Conservation (phyloP, 2,797 vertebrate genomes). For the Erethizon dorsatum region DNA sequence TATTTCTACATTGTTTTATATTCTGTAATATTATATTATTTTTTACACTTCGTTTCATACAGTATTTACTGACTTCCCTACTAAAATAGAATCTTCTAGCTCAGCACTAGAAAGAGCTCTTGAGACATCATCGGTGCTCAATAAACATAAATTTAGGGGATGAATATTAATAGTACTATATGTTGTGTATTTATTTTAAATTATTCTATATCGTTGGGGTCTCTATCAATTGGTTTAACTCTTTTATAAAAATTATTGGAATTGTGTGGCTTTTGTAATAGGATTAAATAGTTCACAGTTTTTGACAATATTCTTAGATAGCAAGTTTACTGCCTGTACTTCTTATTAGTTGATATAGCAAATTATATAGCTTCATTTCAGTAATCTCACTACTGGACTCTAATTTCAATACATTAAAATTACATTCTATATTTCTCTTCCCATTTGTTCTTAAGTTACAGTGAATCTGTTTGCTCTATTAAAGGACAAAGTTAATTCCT, state of each 20-base stretch:
- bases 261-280: not conserved
- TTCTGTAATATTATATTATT: not conserved
- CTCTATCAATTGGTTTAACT: not conserved
- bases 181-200: not conserved
- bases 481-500: slow-evolving; percentile 62
- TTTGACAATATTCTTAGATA: not conserved
- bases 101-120: not conserved
- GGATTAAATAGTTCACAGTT: slow-evolving; percentile 1
- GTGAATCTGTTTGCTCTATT: slow-evolving; percentile 29
- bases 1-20: not conserved
- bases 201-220: not conserved
- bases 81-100: not conserved
- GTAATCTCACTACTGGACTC: not conserved
- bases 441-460: slow-evolving; percentile 57
- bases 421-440: not conserved
- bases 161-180: not conserved
- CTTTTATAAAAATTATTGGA: not conserved
- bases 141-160: not conserved
- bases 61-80: not conserved
- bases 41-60: not conserved
- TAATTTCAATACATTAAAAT: slow-evolving; percentile 51
- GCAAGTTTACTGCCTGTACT: not conserved
- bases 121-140: not conserved
- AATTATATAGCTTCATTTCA: not conserved
- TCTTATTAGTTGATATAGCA: not conserved